Conservation (phyloP, 2,888 invertebrate species). For the Cephus nigrinus region DNA sequence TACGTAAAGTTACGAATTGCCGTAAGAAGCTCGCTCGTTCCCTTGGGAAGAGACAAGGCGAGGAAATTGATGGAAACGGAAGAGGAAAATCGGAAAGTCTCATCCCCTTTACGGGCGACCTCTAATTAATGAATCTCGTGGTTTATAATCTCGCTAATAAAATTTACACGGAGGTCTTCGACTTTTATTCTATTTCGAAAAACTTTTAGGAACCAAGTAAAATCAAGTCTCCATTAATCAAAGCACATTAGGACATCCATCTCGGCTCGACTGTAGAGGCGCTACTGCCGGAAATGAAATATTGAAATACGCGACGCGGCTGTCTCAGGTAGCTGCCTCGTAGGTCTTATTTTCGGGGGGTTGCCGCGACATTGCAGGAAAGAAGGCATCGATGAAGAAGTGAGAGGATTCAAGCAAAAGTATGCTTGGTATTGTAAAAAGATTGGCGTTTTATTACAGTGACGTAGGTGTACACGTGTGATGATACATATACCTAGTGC, state of each 20-base stretch:
- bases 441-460: conserved; percentile 57
- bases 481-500: conserved; percentile 43
- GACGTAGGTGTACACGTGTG: conserved; percentile 31
- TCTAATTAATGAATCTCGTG: too few species aligned
- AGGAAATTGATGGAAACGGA: too few species aligned
- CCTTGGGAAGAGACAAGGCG: too few species aligned
- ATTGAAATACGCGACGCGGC: conserved; percentile 51
- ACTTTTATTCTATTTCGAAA: too few species aligned
- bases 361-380: neutral
- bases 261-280: conserved; percentile 18
- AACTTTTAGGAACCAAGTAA: too few species aligned
- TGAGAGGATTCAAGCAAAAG: neutral
- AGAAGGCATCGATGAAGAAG: neutral
- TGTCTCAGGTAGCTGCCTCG: conserved; percentile 32
- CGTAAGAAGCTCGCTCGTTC: too few species aligned
- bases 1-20: too few species aligned
- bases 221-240: too few species aligned
- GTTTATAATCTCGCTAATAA: too few species aligned
- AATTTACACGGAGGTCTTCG: too few species aligned
- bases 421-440: conserved; percentile 31
- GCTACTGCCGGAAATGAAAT: conserved; percentile 23
- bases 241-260: neutral
- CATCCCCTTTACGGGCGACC: too few species aligned
- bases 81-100: too few species aligned
- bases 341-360: conserved; percentile 20